Base-by-base conservation (phyloP, 2,888 invertebrate species). In the Leptothorax acervorum region DNA sequence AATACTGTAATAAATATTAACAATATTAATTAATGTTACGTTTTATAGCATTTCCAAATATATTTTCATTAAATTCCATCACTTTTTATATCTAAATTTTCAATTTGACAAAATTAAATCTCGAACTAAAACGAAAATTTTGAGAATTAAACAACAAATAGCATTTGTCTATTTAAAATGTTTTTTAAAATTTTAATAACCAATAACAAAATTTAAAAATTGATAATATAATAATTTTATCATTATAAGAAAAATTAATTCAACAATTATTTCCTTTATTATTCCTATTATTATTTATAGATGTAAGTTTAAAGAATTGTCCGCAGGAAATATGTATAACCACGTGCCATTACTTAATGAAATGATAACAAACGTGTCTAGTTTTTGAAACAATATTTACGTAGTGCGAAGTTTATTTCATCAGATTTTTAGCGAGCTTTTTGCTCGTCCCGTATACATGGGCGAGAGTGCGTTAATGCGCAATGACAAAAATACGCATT, bases 401-500 rank as follows among this genome's bases (percentile, higher is more conserved):
- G 9, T 35, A 31, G 23, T 18, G 28, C 11, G 12, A 15, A 42
- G 31, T 78, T 51, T 68, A n/a, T 35, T 55, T 45, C 11, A 31
- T 18, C n/a, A 12, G 53, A 53, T 79, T 71, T 51, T 73, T 53
- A 84, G 83, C 85, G 70, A 86, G 73, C 76, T 83, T 83, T 84
- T 88, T 78, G 68, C 65, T 55, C 48, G 35, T 35, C 35, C 35
- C 6, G 35, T 23, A 11, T 12, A 75, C 81, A 82, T 86, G 63
- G 88, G 84, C 86, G 84, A 75, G 39, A 28, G 28, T 63, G 62
- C 63, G 63, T 84, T 82, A 65, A 74, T 81, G 81, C n/a, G 73
- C 74, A 85, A 85, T 83, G 85, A 85, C 87, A 82, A 82, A 89
- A 88, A 89, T 88, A 89, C 82, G 63, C 73, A 15, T 45, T 35